Base-by-base conservation (phyloP, 2,888 invertebrate genomes). In the Caenorhabditis doughertyi region DNA sequence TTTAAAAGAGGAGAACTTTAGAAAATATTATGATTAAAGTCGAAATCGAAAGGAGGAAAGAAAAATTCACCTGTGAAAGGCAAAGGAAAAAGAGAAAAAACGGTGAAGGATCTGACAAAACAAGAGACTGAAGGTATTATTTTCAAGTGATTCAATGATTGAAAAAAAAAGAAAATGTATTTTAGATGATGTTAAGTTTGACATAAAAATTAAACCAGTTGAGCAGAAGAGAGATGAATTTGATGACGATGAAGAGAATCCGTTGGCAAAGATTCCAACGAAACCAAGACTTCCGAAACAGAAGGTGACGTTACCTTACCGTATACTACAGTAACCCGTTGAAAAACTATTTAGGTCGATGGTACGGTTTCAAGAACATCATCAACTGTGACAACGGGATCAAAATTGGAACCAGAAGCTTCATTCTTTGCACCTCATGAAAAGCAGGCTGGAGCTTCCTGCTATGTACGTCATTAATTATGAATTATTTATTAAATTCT, bases 161-260 rank as follows among this genome's bases (percentile, higher is more conserved):
- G 25, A 27, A 53, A n/a, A 16, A 11, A 27, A 5, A 53, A n/a
- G 25, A 56, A n/a, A 21, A 2, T 5, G 3, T 11, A 16, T 42
- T 60, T 65, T 25, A 65, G 65, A 51, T n/a, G 65, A 65, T 5
- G 23, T 35, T 8, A 49, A 65, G 39, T 49, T 65, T 25, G 16
- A 65, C 11, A 13, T 65, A 18, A 65, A 65, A 3, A 8, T 65
- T 32, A 49, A 65, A 51, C 35, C 49, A 27, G 39, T 39, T 4
- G 53, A 67, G 35, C 39, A 53, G 42, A 68, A 68, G 21, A 9
- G n/a, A 3, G 68, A 68, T 18, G 68, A 68, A 21, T 68, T 68
- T 9, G 53, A 68, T 27, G 68, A 68, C 21, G 68, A 68, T 11
- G 68, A 68, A 27, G 68, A 68, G 68, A 68, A 68, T 55, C 68